Evolutionary conservation across 1,140 invertebrate genomes (phyloP).

Genomic region (Leptopilina clavipes): DNA sequence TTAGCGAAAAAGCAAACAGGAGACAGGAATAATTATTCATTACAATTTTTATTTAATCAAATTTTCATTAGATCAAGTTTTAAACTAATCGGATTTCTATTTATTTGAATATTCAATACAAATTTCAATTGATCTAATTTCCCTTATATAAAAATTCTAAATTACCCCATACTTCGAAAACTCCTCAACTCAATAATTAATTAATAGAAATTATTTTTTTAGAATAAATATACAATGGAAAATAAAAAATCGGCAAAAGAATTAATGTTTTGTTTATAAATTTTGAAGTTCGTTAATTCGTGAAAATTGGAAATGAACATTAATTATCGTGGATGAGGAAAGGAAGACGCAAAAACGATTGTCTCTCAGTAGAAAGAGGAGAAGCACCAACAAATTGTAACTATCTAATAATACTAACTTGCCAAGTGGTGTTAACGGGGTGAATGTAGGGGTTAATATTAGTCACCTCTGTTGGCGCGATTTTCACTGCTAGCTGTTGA

Average conservation of each 20-base stretch:
- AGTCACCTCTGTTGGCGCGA: slow-evolving; percentile 73
- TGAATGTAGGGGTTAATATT: slow-evolving; percentile 63
- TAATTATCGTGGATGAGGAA: not conserved
- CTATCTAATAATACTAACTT: slow-evolving; percentile 65
- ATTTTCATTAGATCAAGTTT: not conserved
- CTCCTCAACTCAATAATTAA: too few species aligned
- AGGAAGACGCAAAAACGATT: slow-evolving; percentile 44
- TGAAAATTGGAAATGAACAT: not conserved
- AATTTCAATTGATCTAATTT: too few species aligned
- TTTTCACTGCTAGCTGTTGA: slow-evolving; percentile 68
- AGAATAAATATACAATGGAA: too few species aligned
- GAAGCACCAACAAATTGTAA: slow-evolving; percentile 25
- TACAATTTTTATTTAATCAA: not conserved
- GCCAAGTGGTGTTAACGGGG: slow-evolving; percentile 60
- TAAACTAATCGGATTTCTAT: not conserved
- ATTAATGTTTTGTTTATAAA: too few species aligned
- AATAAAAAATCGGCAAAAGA: too few species aligned
- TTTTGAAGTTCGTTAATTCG: too few species aligned
- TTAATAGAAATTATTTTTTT: too few species aligned
- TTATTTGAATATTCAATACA: too few species aligned
- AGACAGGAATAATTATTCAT: not conserved
- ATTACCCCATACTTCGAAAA: too few species aligned
- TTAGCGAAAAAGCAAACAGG: slow-evolving; percentile 6
- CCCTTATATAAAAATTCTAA: too few species aligned
- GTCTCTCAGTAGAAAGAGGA: slow-evolving; percentile 31